Conservation (phyloP, 2,797 vertebrate species). For the Eulemur mongoz region DNA sequence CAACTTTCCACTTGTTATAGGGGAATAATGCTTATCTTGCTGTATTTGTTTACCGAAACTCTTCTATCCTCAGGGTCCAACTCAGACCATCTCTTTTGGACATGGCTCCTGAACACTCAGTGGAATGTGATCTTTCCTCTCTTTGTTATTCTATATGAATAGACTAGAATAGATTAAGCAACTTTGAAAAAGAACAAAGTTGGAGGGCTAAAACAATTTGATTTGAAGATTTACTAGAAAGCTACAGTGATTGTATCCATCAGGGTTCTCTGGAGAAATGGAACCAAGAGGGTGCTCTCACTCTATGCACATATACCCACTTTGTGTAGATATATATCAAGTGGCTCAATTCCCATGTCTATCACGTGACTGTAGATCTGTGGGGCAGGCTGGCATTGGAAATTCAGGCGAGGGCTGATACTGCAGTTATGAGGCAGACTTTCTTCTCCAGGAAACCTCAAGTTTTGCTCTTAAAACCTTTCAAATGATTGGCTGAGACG, state of each 20-base stretch:
- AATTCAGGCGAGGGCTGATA: not conserved
- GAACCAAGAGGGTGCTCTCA: not conserved
- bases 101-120: not conserved
- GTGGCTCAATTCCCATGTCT: not conserved
- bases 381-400: not conserved
- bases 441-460: not conserved
- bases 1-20: not conserved
- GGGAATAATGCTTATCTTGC: not conserved
- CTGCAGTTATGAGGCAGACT: not conserved
- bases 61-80: not conserved
- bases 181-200: not conserved
- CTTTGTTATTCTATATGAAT: not conserved
- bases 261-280: not conserved
- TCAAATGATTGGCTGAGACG: not conserved
- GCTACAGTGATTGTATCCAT: not conserved
- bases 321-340: not conserved
- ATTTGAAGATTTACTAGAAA: not conserved
- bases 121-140: not conserved
- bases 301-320: not conserved
- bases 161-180: not conserved
- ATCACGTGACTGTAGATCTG: not conserved
- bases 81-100: not conserved
- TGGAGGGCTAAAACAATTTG: not conserved
- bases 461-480: not conserved
- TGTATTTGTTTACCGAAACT: not conserved